phyloP scores from a whole-genome alignment of 2,888 invertebrate species.

The Tipula confusa region DNA sequence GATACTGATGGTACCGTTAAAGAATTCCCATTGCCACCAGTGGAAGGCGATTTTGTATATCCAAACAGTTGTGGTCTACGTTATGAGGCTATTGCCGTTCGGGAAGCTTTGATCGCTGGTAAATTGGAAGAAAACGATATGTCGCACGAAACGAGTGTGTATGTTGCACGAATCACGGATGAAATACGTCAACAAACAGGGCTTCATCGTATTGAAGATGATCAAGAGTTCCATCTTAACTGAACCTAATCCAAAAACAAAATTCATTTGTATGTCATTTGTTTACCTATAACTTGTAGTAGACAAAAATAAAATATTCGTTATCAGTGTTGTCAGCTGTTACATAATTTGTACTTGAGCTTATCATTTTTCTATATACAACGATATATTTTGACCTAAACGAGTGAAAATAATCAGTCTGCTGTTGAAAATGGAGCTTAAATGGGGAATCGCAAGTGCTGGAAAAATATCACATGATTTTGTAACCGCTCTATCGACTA shows the following conservation, averaged over 20 bases:
- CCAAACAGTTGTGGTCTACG: slow-evolving; percentile 68
- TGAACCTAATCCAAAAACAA: too few relatives aligned
- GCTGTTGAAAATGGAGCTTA: slow-evolving; percentile 42
- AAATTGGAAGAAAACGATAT: slow-evolving; percentile 65
- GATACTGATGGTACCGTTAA: slow-evolving; percentile 60
- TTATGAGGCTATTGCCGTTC: slow-evolving; percentile 74
- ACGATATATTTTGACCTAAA: too few relatives aligned
- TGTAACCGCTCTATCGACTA: slow-evolving; percentile 59
- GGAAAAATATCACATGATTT: slow-evolving; percentile 83
- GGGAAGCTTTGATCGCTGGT: slow-evolving; percentile 64
- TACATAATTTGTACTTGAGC: not conserved
- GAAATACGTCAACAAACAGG: slow-evolving; percentile 67
- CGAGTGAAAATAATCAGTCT: slow-evolving; percentile 49
- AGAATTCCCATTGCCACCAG: slow-evolving; percentile 64
- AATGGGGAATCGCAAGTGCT: slow-evolving; percentile 79
- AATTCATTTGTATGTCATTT: too few relatives aligned
- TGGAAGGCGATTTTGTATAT: slow-evolving; percentile 58
- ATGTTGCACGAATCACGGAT: slow-evolving; percentile 68
- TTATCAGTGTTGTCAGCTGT: too few relatives aligned
- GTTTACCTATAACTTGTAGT: too few relatives aligned
- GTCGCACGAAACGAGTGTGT: slow-evolving; percentile 62
- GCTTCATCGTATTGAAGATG: slow-evolving; percentile 56
- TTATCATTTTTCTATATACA: not conserved
- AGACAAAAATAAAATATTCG: too few relatives aligned
- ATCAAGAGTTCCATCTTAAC: slow-evolving; percentile 39